A percentile compares a stretch with the other conserved stretches of the same genome.
These are phyloP conservation scores for Drosophila kanekoi DNA, from an alignment of 2,888 invertebrate genomes.

Conservation along the genomic window DNA sequence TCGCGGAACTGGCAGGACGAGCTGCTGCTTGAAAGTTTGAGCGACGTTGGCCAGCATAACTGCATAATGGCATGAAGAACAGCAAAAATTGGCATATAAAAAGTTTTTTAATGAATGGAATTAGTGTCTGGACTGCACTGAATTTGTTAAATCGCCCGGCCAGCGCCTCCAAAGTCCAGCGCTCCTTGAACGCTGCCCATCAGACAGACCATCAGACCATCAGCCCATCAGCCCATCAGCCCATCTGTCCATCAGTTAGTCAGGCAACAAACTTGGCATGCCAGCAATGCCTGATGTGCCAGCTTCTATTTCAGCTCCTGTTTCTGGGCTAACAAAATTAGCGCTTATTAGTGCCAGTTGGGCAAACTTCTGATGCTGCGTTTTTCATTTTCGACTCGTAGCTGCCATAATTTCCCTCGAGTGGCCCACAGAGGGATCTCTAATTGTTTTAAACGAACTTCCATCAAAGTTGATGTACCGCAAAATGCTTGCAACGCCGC, in stretches of 20 bases:
- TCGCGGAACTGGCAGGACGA: conserved; percentile 21
- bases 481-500: conserved; percentile 58
- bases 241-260: conserved; percentile 21
- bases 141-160: conserved; percentile 73
- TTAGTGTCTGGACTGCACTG: conserved; percentile 76
- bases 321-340: conserved; percentile 72
- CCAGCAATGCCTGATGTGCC: conserved; percentile 36
- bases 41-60: conserved; percentile 38
- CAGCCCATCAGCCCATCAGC: conserved; percentile 20
- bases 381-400: conserved; percentile 52
- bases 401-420: conserved; percentile 67
- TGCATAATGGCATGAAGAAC: conserved; percentile 59
- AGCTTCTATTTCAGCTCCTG: conserved; percentile 13
- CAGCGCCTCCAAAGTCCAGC: conserved; percentile 53
- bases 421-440: conserved; percentile 56
- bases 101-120: conserved; percentile 80
- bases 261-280: conserved; percentile 49
- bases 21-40: conserved; percentile 30
- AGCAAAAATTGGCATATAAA: conserved; percentile 77
- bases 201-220: conserved; percentile 12
- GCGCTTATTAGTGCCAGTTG: conserved; percentile 78
- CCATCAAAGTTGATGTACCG: conserved; percentile 61
- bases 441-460: conserved; percentile 76
- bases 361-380: conserved; percentile 62
- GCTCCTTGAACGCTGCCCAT: conserved; percentile 28